These are phyloP conservation scores for Eilema sororculum DNA, from an alignment of 2,888 invertebrate genomes.

Conservation along the genomic window DNA sequence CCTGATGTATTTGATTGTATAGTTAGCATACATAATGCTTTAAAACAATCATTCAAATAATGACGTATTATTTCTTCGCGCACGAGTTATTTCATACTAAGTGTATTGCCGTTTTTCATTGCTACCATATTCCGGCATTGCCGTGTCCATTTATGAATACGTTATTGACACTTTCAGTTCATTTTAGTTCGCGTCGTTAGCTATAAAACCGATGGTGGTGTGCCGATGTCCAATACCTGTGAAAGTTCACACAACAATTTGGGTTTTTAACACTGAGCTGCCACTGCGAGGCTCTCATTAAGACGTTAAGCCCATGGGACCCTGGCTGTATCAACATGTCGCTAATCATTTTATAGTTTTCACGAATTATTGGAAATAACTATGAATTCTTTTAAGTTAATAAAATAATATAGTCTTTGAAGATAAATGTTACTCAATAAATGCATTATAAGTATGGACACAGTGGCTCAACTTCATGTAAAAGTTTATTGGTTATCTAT, in stretches of 20 bases:
- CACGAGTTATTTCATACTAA: no score
- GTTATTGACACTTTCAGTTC: conserved; percentile 53
- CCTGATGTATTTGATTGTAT: no score
- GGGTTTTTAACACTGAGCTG: conserved; percentile 82
- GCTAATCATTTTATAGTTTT: conserved; percentile 81
- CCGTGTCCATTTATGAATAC: no score
- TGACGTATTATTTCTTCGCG: no score
- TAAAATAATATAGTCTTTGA: conserved; percentile 5
- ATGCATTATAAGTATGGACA: not conserved
- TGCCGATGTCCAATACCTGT: conserved; percentile 74
- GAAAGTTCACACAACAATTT: conserved; percentile 87
- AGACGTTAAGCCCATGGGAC: conserved; percentile 55
- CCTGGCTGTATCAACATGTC: conserved; percentile 57
- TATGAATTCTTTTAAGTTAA: conserved; percentile 44
- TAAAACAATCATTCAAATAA: no score
- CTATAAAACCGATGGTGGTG: conserved; percentile 67
- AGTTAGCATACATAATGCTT: no score
- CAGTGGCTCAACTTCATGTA: not conserved
- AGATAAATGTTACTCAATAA: conserved; percentile 1
- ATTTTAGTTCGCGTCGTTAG: conserved; percentile 59
- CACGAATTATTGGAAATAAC: conserved; percentile 68
- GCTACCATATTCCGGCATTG: no score
- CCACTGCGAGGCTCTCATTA: conserved; percentile 79
- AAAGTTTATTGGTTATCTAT: not conserved
- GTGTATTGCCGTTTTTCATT: no score